Evolutionary conservation across 2,888 invertebrate species (phyloP).

Genomic region (Tetheella fluctuosa): DNA sequence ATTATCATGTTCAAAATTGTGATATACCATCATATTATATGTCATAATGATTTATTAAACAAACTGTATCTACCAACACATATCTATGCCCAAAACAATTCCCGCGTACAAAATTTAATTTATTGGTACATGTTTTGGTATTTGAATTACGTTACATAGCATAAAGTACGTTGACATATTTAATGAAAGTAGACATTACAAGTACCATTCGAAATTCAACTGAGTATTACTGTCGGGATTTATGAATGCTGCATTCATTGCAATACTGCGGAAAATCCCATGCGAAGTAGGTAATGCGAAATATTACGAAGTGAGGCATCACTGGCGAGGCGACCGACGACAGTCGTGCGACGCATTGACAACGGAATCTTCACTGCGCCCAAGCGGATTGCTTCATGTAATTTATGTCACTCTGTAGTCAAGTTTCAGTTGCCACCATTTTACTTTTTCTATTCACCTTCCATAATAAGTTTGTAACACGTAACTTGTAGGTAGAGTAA

Average conservation of each 20-base stretch:
- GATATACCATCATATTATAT: too few relatives aligned
- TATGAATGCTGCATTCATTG: constrained; percentile 32
- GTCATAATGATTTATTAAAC: not conserved
- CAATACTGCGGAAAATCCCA: constrained; percentile 26
- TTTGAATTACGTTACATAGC: not conserved
- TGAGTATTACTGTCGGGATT: constrained; percentile 23
- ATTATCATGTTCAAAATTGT: too few relatives aligned
- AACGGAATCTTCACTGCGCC: constrained; percentile 21
- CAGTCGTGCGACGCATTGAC: not conserved
- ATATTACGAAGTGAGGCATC: not conserved
- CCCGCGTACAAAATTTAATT: not conserved
- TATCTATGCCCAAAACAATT: not conserved
- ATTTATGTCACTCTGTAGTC: constrained; percentile 27
- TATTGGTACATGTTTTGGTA: constrained; percentile 7
- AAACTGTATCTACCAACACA: not conserved
- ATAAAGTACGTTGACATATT: constrained; percentile 6
- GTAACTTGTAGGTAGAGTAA: not conserved
- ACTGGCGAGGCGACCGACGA: not conserved
- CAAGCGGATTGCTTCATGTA: constrained; percentile 26
- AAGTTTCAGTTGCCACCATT: constrained; percentile 22
- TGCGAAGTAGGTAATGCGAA: constrained; percentile 6
- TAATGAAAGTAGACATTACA: not conserved
- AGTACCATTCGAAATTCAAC: not conserved
- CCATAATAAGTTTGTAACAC: constrained; percentile 15
- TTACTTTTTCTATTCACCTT: too few relatives aligned